These are phyloP conservation scores for Aplodontia rufa DNA, from an alignment of 2,113 vertebrate species.

Conservation along the genomic window DNA sequence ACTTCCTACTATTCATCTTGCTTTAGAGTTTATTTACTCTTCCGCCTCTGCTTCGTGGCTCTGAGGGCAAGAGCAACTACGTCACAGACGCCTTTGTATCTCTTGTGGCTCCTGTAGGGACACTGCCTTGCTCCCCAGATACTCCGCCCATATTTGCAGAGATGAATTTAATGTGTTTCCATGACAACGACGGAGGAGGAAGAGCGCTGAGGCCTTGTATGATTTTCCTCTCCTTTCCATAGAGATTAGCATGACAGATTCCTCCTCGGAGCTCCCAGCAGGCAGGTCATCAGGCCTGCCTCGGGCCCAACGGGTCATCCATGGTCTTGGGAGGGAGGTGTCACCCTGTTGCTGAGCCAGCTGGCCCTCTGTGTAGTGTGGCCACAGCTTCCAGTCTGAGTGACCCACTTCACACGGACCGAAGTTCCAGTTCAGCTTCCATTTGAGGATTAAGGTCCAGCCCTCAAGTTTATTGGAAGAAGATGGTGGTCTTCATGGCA, in stretches of 20 bases:
- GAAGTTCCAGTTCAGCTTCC: not conserved
- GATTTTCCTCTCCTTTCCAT: not conserved
- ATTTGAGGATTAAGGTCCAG: not conserved
- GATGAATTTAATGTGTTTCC: conserved; percentile 34
- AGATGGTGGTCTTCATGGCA: not conserved
- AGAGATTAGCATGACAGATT: not conserved
- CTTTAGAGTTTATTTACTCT: not conserved
- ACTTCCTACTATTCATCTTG: not conserved
- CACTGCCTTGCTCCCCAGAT: not conserved
- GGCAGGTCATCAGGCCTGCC: not conserved
- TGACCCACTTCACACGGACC: not conserved
- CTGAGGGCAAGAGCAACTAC: not conserved
- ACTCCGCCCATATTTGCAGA: not conserved
- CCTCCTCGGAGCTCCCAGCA: not conserved
- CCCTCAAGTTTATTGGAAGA: not conserved
- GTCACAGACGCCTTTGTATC: not conserved
- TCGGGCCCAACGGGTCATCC: not conserved
- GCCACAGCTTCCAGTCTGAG: not conserved
- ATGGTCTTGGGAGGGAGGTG: not conserved
- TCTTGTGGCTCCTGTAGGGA: not conserved
- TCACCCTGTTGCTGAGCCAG: fast-evolving
- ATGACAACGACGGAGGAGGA: conserved; percentile 36
- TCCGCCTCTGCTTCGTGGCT: not conserved
- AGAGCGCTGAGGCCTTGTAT: not conserved
- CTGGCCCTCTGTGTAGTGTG: not conserved